Evolutionary conservation across 2,797 vertebrate species (phyloP).

Genomic region (Myotis pilosus): DNA sequence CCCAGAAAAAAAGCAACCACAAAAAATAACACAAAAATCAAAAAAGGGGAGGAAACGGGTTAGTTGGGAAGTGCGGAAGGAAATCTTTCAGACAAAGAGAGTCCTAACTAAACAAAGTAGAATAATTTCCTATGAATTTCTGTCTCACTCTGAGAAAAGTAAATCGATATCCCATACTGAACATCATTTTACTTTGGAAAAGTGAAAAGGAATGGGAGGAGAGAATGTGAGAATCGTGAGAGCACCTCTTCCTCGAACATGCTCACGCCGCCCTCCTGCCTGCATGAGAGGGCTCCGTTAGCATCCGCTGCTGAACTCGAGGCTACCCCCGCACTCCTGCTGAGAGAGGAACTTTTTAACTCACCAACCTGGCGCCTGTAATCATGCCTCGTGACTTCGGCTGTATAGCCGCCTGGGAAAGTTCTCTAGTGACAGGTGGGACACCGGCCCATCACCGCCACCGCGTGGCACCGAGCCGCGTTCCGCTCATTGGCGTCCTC

Average conservation of each 20-base stretch:
- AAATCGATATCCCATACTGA: neutral
- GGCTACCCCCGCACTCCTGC: constrained; percentile 16
- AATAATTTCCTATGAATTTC: constrained; percentile 19
- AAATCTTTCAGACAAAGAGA: constrained; percentile 24
- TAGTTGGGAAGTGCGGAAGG: neutral
- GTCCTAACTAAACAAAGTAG: constrained; percentile 9
- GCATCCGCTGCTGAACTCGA: neutral
- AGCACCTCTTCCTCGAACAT: neutral
- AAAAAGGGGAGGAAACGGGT: neutral
- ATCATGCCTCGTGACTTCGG: constrained; percentile 32
- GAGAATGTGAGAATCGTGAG: constrained; percentile 14
- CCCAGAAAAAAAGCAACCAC: too few species aligned
- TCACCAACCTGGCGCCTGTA: constrained; percentile 5
- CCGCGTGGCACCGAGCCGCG: constrained; percentile 26
- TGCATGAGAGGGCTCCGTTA: neutral
- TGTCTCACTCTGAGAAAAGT: constrained; percentile 7
- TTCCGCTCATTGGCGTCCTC: constrained; percentile 36
- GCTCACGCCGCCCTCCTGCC: neutral
- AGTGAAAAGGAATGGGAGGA: neutral
- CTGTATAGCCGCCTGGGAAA: constrained; percentile 62
- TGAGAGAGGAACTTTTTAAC: neutral
- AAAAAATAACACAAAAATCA: neutral
- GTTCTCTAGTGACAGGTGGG: constrained; percentile 25
- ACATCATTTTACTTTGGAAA: neutral
- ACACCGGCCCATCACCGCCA: constrained; percentile 29